Conservation (phyloP, 2,797 vertebrate species). For the Hybognathus amarus region DNA sequence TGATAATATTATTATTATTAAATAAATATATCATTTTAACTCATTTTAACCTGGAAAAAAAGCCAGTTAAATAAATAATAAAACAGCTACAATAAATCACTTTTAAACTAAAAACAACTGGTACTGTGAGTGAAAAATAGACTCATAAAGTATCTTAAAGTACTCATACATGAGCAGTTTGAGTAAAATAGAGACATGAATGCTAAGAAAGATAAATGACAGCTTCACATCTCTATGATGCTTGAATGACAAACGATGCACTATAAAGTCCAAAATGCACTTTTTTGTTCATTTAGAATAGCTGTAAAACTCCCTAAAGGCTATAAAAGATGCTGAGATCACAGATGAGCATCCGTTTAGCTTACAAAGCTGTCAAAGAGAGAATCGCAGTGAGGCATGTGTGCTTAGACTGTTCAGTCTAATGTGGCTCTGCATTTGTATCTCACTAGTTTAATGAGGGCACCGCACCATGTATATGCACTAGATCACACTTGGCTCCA, state of each 20-base stretch:
- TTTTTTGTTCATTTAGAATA: conserved; percentile 16
- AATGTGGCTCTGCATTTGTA: conserved; percentile 58
- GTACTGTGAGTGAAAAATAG: background rate
- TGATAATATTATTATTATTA: background rate
- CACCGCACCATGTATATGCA: background rate
- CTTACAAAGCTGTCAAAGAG: conserved; percentile 27
- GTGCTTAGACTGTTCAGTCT: conserved; percentile 49
- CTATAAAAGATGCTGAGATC: background rate
- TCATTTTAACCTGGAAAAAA: background rate
- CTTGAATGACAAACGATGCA: conserved; percentile 20
- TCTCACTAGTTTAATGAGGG: conserved; percentile 63
- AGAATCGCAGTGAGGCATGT: conserved; percentile 48
- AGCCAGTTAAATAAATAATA: background rate
- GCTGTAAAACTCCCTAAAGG: conserved; percentile 30
- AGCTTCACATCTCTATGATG: background rate
- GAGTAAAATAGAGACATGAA: background rate
- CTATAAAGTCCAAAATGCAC: conserved; percentile 2
- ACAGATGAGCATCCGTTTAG: conserved; percentile 26
- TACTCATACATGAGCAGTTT: background rate
- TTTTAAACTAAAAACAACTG: background rate
- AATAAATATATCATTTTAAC: background rate
- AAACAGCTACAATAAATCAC: background rate
- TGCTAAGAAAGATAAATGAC: conserved; percentile 28
- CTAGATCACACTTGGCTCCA: conserved; percentile 44
- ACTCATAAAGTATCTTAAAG: background rate